A percentile compares a stretch with the other conserved stretches of the same genome.
Conservation (phyloP, 2,113 vertebrate genomes). For the Mobula hypostoma region DNA sequence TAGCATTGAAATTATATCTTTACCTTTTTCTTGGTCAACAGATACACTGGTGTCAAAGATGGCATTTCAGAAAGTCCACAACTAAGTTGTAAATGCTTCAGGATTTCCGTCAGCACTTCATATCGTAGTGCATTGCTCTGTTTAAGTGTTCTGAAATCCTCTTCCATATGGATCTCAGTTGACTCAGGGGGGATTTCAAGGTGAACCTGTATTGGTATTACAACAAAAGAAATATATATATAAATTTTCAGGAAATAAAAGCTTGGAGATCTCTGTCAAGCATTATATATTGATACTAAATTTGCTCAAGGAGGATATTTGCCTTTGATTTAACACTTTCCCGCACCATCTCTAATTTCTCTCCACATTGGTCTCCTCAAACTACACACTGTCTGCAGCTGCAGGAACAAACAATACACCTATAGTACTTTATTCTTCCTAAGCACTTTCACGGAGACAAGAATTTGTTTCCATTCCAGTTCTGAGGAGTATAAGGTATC, state of each 20-base stretch:
- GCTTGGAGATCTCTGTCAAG: too few relatives aligned
- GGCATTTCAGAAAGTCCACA: constrained; percentile 59
- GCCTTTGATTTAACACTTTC: too few relatives aligned
- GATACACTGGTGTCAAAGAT: constrained; percentile 59
- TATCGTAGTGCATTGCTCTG: constrained; percentile 65
- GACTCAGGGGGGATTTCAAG: constrained; percentile 65
- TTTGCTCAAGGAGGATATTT: neutral
- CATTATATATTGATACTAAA: neutral
- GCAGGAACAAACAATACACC: neutral
- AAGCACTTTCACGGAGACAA: too few relatives aligned
- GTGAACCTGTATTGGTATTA: constrained; percentile 57
- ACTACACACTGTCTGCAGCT: neutral
- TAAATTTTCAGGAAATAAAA: neutral
- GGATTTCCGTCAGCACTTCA: constrained; percentile 70
- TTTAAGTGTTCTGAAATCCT: constrained; percentile 68
- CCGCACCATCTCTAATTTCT: neutral
- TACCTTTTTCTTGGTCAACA: constrained; percentile 68
- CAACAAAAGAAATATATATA: neutral
- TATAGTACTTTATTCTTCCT: neutral
- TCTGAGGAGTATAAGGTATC: too few relatives aligned
- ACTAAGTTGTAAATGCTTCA: constrained; percentile 65
- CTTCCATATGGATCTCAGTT: constrained; percentile 44
- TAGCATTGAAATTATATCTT: constrained; percentile 39
- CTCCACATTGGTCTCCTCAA: neutral
- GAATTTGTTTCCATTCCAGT: too few relatives aligned